These are phyloP conservation scores for Helicoverpa armigera DNA, from an alignment of 1,140 invertebrate species.

Conservation along the genomic window DNA sequence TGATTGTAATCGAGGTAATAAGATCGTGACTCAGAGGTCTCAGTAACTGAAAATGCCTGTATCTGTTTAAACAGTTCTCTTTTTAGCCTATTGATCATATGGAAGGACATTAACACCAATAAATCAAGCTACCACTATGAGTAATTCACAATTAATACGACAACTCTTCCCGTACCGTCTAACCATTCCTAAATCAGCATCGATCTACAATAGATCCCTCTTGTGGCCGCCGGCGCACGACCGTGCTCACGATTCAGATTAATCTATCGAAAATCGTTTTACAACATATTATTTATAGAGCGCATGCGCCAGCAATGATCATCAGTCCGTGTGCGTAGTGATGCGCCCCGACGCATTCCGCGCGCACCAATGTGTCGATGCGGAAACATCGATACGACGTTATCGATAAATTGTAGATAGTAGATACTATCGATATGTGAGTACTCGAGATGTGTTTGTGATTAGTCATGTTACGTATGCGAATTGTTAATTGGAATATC, in stretches of 20 bases:
- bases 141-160: constrained; percentile 47
- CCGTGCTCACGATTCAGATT: constrained; percentile 85
- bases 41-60: background rate
- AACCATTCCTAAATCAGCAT: constrained; percentile 66
- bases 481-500: constrained; percentile 49
- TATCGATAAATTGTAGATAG: constrained; percentile 63
- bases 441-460: constrained; percentile 40
- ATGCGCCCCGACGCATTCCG: constrained; percentile 72
- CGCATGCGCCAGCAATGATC: constrained; percentile 85
- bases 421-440: constrained; percentile 57
- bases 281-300: constrained; percentile 87
- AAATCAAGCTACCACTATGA: constrained; percentile 24
- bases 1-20: too few species aligned
- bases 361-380: constrained; percentile 67
- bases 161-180: constrained; percentile 58
- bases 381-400: constrained; percentile 63
- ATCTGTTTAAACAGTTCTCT: background rate
- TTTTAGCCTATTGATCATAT: background rate
- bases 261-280: constrained; percentile 87
- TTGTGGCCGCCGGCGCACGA: constrained; percentile 81
- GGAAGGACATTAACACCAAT: background rate
- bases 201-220: constrained; percentile 85
- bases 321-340: constrained; percentile 83
- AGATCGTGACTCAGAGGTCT: too few species aligned
- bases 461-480: constrained; percentile 51